Conservation (phyloP, 2,888 invertebrate species). For the Theodoxus fluviatilis region DNA sequence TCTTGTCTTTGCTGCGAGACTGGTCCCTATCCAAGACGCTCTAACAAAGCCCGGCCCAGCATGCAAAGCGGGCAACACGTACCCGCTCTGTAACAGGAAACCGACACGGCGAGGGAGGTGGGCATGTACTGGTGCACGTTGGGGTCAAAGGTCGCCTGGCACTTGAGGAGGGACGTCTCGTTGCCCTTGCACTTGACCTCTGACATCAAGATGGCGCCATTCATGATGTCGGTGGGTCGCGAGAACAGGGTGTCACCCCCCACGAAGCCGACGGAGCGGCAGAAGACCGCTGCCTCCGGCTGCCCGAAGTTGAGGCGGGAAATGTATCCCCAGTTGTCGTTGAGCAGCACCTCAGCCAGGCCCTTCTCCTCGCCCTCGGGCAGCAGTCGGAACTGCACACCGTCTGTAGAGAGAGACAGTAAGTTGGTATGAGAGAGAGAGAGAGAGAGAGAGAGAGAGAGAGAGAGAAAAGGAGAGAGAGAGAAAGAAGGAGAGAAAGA, state of each 20-base stretch:
- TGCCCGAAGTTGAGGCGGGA: constrained; percentile 39
- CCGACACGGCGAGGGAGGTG: constrained; percentile 41
- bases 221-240: constrained; percentile 26
- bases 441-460: neutral
- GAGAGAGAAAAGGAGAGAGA: neutral
- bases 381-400: constrained; percentile 42
- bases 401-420: too few species aligned
- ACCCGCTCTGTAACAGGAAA: constrained; percentile 47
- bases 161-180: constrained; percentile 74
- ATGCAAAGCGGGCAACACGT: too few species aligned
- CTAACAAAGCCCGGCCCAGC: too few species aligned
- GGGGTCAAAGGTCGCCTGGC: constrained; percentile 60
- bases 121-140: constrained; percentile 35
- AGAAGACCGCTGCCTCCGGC: constrained; percentile 46
- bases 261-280: constrained; percentile 39
- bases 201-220: constrained; percentile 71
- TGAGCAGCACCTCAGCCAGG: constrained; percentile 45
- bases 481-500: neutral
- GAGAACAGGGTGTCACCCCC: constrained; percentile 35
- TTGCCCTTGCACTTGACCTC: constrained; percentile 75
- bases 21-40: too few species aligned
- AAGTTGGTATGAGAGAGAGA: too few species aligned
- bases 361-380: constrained; percentile 36
- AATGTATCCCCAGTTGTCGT: constrained; percentile 45
- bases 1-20: too few species aligned